Evolutionary conservation across 2,888 invertebrate genomes (phyloP), one percentile per base, ranked within the genome.

Genomic region (Stenodema calcarata): DNA sequence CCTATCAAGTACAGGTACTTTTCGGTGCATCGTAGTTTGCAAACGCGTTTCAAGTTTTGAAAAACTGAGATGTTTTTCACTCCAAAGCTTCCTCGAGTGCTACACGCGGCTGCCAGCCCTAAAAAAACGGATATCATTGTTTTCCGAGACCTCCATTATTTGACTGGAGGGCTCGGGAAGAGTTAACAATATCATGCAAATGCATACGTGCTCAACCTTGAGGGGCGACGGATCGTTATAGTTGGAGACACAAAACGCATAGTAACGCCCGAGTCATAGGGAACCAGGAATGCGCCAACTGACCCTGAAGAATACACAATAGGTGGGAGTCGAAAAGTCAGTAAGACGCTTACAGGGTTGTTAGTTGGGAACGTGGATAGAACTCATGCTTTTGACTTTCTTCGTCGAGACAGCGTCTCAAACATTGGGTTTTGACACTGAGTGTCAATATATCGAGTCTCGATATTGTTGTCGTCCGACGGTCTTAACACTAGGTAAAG

Each of bases 121-220:
- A 73, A 73, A n/a, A n/a, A 35, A 62, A 62, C 62, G 62, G 23
- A 62, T 23, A 62, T 73, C 73, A 41, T 35, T n/a, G 73, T 73
- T 73, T 73, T 73, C 35, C n/a, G 9, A 41, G 73, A 41, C 14
- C 73, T 35, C 73, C 41, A 41, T 18, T 73, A 73, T 73, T 73
- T 73, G 73, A n/a, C 73, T n/a, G 16, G 41, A 73, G 35, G 14
- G 73, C 73, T 23, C 73, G 41, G 35, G 73, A 41, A 30, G 73
- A 16, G 73, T 35, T 35, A 41, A 73, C 73, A 73, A 41, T 73
- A 73, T 73, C 73, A 73, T 73, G 73, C 35, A 73, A 73, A 73
- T 73, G 73, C n/a, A 16, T 73, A 73, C 73, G 73, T 73, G 73
- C 73, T 41, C 73, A 73, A 73, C 73, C 73, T 35, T 41, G 73